Evolutionary conservation across 2,888 invertebrate genomes (phyloP).

Genomic region (Timandra comae): DNA sequence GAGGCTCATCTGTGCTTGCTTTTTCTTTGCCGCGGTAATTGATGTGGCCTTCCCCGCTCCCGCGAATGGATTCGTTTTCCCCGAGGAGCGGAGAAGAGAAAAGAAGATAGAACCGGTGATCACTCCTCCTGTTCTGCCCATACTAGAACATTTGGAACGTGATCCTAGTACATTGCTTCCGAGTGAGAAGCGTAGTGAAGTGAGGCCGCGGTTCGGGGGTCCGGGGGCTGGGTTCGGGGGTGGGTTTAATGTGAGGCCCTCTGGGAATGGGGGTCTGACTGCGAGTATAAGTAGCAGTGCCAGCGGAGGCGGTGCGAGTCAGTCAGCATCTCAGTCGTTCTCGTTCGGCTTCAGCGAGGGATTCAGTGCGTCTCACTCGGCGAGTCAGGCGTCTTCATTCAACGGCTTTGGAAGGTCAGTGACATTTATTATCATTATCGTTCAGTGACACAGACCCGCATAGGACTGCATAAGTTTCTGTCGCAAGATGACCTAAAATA

Average conservation of each 20-base stretch:
- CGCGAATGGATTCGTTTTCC: slow-evolving; percentile 57
- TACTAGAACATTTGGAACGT: slow-evolving; percentile 67
- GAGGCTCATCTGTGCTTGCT: slow-evolving; percentile 53
- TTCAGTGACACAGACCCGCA: not conserved
- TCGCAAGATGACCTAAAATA: too few relatives aligned
- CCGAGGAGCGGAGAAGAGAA: slow-evolving; percentile 52
- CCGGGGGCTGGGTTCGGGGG: slow-evolving; percentile 55
- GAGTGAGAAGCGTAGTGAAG: slow-evolving; percentile 38
- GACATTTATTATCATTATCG: slow-evolving; percentile 17
- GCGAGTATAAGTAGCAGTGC: slow-evolving; percentile 66
- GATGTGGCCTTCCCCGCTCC: slow-evolving; percentile 41
- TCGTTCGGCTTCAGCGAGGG: slow-evolving; percentile 70
- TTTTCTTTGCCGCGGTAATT: slow-evolving; percentile 34
- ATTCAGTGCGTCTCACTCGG: slow-evolving; percentile 69
- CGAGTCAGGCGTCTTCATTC: slow-evolving; percentile 67
- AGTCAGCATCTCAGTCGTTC: slow-evolving; percentile 67
- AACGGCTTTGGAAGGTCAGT: slow-evolving; percentile 68
- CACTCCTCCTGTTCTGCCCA: slow-evolving; percentile 69
- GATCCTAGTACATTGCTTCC: slow-evolving; percentile 68
- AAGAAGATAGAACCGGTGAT: slow-evolving; percentile 62
- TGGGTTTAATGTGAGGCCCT: slow-evolving; percentile 60
- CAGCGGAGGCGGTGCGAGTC: slow-evolving; percentile 57
- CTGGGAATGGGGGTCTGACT: slow-evolving; percentile 56
- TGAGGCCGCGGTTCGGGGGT: slow-evolving; percentile 50
- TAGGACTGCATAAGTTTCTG: too few relatives aligned